Conservation (phyloP, 2,113 vertebrate genomes). For the Clinocottus analis region DNA sequence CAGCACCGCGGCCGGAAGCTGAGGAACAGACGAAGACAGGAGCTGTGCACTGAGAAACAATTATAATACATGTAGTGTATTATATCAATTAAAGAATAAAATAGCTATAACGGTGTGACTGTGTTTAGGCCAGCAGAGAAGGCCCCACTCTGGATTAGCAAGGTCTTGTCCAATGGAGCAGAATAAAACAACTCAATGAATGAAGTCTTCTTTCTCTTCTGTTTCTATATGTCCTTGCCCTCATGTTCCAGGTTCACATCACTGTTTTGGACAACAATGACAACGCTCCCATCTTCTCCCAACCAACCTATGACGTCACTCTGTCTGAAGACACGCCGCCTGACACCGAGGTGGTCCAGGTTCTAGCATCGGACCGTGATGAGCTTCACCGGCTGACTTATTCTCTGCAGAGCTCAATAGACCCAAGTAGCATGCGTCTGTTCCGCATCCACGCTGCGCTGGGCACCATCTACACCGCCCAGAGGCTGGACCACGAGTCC, state of each 20-base stretch:
- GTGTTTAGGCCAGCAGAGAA: no score
- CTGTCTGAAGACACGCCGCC: constrained; percentile 93
- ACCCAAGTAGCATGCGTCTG: constrained; percentile 89
- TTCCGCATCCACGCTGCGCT: constrained; percentile 91
- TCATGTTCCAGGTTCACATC: constrained; percentile 88
- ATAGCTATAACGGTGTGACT: no score
- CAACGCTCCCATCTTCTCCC: constrained; percentile 94
- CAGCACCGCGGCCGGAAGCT: no score
- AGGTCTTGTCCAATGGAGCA: no score
- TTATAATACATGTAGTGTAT: no score
- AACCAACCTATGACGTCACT: constrained; percentile 90
- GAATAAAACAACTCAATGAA: not conserved
- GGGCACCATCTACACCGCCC: constrained; percentile 89
- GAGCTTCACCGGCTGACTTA: constrained; percentile 92
- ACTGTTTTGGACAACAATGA: constrained; percentile 96
- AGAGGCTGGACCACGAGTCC: constrained; percentile 93
- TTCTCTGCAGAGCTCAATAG: constrained; percentile 92
- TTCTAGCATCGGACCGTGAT: constrained; percentile 93
- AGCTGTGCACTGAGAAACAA: no score
- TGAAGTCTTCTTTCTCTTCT: not conserved
- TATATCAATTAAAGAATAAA: no score
- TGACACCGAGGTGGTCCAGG: constrained; percentile 92
- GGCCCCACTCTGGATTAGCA: no score
- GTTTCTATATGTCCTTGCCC: constrained; percentile 7
- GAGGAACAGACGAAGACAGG: no score